A percentile compares a stretch with the other conserved stretches of the same genome.
phyloP scores from a whole-genome alignment of 2,113 vertebrate species.

The Myiozetetes cayanensis region DNA sequence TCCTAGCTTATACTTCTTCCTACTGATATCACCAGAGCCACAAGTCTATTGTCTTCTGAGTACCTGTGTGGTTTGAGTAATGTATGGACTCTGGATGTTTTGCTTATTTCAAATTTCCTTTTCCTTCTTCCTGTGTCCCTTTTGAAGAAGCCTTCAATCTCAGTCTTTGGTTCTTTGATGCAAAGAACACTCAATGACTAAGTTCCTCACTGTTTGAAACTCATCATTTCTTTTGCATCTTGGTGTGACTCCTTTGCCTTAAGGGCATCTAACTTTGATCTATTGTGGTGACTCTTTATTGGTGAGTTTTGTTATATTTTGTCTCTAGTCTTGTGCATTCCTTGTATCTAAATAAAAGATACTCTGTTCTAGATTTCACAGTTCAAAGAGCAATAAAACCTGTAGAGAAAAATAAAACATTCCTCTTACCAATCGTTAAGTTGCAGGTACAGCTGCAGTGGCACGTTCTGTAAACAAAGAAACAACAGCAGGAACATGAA shows the following conservation, averaged over 20 bases:
- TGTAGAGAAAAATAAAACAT: background rate
- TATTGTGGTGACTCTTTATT: background rate
- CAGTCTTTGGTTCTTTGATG: background rate
- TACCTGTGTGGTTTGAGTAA: background rate
- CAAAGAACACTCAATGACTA: background rate
- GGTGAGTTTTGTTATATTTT: background rate
- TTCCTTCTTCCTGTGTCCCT: background rate
- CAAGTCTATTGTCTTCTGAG: background rate
- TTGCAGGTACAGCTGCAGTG: conserved; percentile 61
- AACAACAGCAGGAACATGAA: background rate
- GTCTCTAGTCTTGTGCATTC: background rate
- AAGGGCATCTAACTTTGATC: background rate
- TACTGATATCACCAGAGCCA: background rate
- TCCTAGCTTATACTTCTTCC: background rate
- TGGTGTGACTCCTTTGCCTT: background rate
- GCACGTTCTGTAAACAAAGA: conserved; percentile 51
- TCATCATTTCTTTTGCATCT: background rate
- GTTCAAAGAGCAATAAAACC: background rate
- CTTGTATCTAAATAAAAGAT: background rate
- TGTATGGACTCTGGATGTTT: background rate
- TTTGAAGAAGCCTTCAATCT: background rate
- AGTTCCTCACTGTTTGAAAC: background rate
- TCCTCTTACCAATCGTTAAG: conserved; percentile 64
- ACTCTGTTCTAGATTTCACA: background rate
- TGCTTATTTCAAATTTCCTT: background rate